Base-by-base conservation (phyloP, 2,888 invertebrate species). In the Drosophila dives region DNA sequence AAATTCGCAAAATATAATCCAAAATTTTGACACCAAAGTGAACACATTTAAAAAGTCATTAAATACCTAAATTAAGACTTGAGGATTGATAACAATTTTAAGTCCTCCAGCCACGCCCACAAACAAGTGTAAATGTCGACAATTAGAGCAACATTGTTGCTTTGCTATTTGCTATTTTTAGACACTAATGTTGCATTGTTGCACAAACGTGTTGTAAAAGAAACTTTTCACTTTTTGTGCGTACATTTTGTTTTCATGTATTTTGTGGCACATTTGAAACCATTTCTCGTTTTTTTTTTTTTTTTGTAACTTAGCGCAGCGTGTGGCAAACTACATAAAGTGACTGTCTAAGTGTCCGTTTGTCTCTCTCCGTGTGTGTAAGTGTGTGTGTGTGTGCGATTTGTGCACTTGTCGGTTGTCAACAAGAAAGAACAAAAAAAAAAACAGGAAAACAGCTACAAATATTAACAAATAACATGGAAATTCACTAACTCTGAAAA, bases 371-470 rank as follows among this genome's bases (percentile, higher is more conserved):
- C 53, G 23, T 71, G 64, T 51, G 20, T 49, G 45, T 56, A 23
- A 56, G 50, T 56, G 45, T 36, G 48, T 32, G 29, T 38, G 20
- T 58, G 66, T 69, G 63, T 56, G 42, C 50, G 75, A 64, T 74
- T 75, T 81, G 84, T 83, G 86, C 69, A 38, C 69, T 59, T 68
- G 51, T 68, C 81, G 81, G 78, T 72, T 78, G 70, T 64, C 79
- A 75, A 54, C 54, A 54, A 62, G 42, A 64, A 49, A 20, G 33
- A 45, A 36, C 8, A 56, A 50, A 50, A 62, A 70, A 59, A 63
- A 12, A 0, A 42, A 12, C 1, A 36, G 7, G 8, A 45, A 6
- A 15, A 45, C 20, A 20, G 2, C 45, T 2, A 17, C 49, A 56
- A 20, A 34, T 20, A 42, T 45, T 42, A 48, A 33, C 29, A 45